phyloP scores from a whole-genome alignment of 1,140 invertebrate species.

The Venturia canescens region DNA sequence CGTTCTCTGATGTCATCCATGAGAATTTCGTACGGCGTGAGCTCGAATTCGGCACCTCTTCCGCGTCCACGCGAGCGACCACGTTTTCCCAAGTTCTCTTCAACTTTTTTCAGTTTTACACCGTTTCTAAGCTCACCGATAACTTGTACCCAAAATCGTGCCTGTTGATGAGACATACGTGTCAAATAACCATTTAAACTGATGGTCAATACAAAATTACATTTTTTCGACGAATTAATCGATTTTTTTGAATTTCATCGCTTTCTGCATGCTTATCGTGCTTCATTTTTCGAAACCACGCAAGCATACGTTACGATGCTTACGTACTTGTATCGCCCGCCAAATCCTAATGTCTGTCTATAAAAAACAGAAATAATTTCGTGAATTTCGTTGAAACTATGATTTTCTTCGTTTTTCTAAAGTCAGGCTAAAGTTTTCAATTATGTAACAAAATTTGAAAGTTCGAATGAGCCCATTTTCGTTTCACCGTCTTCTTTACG shows the following conservation, averaged over 20 bases:
- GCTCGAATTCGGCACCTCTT: slow-evolving; percentile 89
- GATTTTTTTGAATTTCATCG: neutral
- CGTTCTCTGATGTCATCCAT: slow-evolving; percentile 96
- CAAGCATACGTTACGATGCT: slow-evolving; percentile 51
- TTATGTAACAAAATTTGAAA: neutral
- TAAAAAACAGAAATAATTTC: slow-evolving; percentile 58
- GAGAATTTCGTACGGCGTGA: slow-evolving; percentile 98
- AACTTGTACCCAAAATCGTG: slow-evolving; percentile 97
- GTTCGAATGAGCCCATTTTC: too few relatives aligned
- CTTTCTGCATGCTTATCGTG: slow-evolving; percentile 15
- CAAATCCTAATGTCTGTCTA: slow-evolving; percentile 85
- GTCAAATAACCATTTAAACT: slow-evolving; percentile 52
- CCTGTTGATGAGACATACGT: slow-evolving; percentile 79
- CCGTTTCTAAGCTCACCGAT: slow-evolving; percentile 90
- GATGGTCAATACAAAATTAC: slow-evolving; percentile 48
- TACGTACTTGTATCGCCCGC: slow-evolving; percentile 86
- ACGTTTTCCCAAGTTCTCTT: slow-evolving; percentile 77
- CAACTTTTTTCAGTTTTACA: slow-evolving; percentile 95
- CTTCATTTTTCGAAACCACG: slow-evolving; percentile 26
- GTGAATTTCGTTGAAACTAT: neutral
- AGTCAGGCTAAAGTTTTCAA: neutral
- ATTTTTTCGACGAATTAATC: neutral
- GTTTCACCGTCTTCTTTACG: too few relatives aligned
- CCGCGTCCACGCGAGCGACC: slow-evolving; percentile 52
- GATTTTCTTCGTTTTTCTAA: neutral